Evolutionary conservation across 2,113 vertebrate genomes (phyloP).

Genomic region (Sminthopsis crassicaudata): DNA sequence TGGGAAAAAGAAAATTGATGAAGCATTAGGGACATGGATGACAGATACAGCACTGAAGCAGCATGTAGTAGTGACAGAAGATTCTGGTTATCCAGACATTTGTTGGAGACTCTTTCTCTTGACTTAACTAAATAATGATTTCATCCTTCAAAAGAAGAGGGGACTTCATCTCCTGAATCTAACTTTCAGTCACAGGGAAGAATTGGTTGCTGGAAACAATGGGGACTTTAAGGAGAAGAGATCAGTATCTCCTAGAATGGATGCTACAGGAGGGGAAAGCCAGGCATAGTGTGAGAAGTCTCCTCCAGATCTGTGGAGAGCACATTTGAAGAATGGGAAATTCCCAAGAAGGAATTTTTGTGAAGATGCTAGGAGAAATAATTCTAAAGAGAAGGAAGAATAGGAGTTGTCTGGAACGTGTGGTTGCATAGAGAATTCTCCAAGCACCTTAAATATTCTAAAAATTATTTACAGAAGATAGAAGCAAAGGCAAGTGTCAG

Average conservation of each 20-base stretch:
- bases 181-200: not conserved
- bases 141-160: not conserved
- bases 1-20: not conserved
- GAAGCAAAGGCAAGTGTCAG: not conserved
- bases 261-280: not conserved
- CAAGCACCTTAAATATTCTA: not conserved
- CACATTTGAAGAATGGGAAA: not conserved
- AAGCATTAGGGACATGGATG: not conserved
- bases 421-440: not conserved
- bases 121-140: not conserved
- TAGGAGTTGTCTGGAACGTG: not conserved
- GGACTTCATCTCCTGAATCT: not conserved
- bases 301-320: not conserved
- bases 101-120: not conserved
- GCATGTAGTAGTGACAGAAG: not conserved
- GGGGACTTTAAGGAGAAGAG: not conserved
- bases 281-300: not conserved
- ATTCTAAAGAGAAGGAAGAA: not conserved
- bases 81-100: not conserved
- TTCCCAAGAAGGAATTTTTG: not conserved
- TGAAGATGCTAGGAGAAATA: not conserved
- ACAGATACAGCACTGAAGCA: not conserved
- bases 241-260: not conserved
- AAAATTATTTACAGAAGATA: not conserved
- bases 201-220: not conserved